Evolutionary conservation across 1,140 invertebrate species (phyloP), one percentile per base, ranked within the genome.

Genomic region (Leptonema lineaticorne): DNA sequence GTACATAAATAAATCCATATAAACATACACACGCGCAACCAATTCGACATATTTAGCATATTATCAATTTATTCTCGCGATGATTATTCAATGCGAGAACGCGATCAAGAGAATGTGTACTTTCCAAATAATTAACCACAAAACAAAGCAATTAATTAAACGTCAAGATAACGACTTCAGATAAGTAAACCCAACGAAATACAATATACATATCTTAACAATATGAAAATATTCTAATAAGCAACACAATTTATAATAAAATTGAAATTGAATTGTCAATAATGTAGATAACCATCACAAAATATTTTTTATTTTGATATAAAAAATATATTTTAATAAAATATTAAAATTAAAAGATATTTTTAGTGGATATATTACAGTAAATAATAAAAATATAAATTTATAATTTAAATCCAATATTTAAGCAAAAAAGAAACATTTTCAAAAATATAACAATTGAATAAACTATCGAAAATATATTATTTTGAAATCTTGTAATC

Each of bases 101-200:
- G 41, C 30, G 30, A 33, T 48, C 20, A 24, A 20, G 50, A 20
- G 46, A 50, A 53, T 24, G 24, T 22, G 50, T 53, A 24, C 20
- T 53, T 26, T 53, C 50, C 50, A 53, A 53, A 53, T 53, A 53
- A 53, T 53, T 53, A 53, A 53, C 24, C 50, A 24, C 20, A 53
- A 53, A 53, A 53, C 50, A 24, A 53, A 53, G 50, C 18, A 53
- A 53, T 53, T 53, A 53, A 53, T 53, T 53, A 53, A 53, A 53
- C 50, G 50, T 53, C 50, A 53, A 53, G 50, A 53, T 53, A 26
- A 26, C n/a, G 50, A 24, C 20, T 24, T 20, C 11, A 18, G 46
- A 24, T 50, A 53, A 53, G 50, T 20, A 22, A 53, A 26, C 50
- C 14, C 22, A 26, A 53, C 27, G 50, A 53, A 53, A 53, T 53